Base-by-base conservation (phyloP, 2,888 invertebrate species). In the Muscina levida region DNA sequence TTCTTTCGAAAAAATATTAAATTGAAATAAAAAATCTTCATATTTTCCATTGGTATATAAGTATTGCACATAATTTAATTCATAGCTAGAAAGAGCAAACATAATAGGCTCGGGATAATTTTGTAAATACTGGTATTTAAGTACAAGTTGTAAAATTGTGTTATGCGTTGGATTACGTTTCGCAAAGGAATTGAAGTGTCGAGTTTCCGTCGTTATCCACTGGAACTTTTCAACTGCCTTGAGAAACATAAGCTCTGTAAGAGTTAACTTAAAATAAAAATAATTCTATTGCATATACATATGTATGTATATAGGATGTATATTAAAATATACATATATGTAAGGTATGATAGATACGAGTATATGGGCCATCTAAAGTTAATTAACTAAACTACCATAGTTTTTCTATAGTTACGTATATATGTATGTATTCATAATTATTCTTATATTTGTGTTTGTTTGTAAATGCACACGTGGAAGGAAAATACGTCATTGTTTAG, bases 171-270 rank as follows among this genome's bases (percentile, higher is more conserved):
- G 87, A 84, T 87, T 87, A 87, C 87, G 87, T 87, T 87, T 88
- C 88, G 67, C 88, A 88, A 87, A 80, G 76, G 22, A 87, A 86
- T 88, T 75, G 26, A 3, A 13, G 42, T 22, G 59, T 46, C 67
- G 11, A 72, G 10, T n/a, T 10, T 10, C 53, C 26, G 2, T 15
- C n/a, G 4, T 15, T 13, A 5, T 0, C 10, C 11, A 76, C 51
- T 56, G 53, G n/a, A 15, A 56, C n/a, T 10, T 65, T 13, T 0
- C 42, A 86, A 87, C 86, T 84, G 39, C 72, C 83, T 87, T 88
- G 88, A 75, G 87, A 87, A 87, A 87, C 87, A 88, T 87, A 88
- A 87, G 88, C 87, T 56, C 56, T 65, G 44, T 68, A 53, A 31
- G 4, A 51, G 24, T 71, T 42, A 24, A 15, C 62, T 48, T 59